Base-by-base conservation (phyloP, 2,113 vertebrate genomes). In the Polypterus bichir region DNA sequence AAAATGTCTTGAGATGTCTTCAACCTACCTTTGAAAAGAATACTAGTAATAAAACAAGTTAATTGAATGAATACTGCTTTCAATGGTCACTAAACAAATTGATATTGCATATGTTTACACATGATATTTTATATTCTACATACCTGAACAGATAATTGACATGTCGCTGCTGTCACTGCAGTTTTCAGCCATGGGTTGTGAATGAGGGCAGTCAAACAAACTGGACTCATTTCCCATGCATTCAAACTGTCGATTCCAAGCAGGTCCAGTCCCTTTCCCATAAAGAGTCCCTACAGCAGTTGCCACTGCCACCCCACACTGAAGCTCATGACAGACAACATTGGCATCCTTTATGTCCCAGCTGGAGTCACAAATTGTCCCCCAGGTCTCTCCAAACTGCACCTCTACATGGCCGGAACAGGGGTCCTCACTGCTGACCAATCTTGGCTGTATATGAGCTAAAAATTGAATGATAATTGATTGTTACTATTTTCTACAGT, bases 221-320 rank as follows among this genome's bases (percentile, higher is more conserved):
- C 5, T 57, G 27, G 51, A 9, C 46, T 64, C 58, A 59, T 64
- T 64, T 8, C 63, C 63, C 44, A 9, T 6, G 54, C 63, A 64
- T 48, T 64, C 57, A n/a, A 59, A 5, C 7, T 53, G 49, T 47
- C 54, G 7, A 2, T 64, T 46, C 63, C 49, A 64, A 6, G 54
- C 54, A 3, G 11, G 3, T 5, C 57, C 57, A 9, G 7, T 64
- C 47, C 63, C 63, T 9, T 59, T 46, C 2, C 57, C 63, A 48
- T 53, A 54, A 27, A 44, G 46, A 44, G 57, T 48, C 9, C 49
- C 51, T 4, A 44, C 57, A 47, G 49, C 6, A 3, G 49, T 9
- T 49, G 63, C 9, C 49, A 54, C 27, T 3, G 57, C 62, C 0
- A 7, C 4, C 7, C 62, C 62, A 52, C 62, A 63, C 8, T 11